Evolutionary conservation across 2,888 invertebrate species (phyloP), one percentile per base, ranked within the genome.

Genomic region (Lasioglossum pauxillum): DNA sequence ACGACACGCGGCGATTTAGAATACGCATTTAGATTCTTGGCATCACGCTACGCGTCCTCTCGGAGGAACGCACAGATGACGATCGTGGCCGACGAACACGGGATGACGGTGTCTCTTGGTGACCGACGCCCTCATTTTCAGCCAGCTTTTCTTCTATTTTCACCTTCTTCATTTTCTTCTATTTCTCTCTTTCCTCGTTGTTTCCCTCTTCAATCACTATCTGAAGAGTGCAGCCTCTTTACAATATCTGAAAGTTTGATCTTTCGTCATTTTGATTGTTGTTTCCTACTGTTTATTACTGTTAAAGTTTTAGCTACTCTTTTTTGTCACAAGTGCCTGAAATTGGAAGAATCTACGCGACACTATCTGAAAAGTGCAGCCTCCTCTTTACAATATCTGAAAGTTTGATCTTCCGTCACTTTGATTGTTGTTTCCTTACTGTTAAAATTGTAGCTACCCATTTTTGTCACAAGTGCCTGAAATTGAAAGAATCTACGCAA

Each of bases 11-110:
- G 83, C 27, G 76, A 87, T 85, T 87, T 80, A 80, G 88, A 86
- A 82, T 83, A 82, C 87, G 85, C 87, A 89, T 89, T 88, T 89
- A 88, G 85, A 89, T 88, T 89, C 89, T 89, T 89, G 89, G 88
- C 89, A 89, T 78, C 78, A 64, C 74, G 78, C 77, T 79, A 27
- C 72, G 60, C 73, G 41, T 76, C 79, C 44, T 76, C 69, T 72
- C 44, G 27, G 5, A n/a, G 60, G 44, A 49, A 35, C 69, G 35
- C 69, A 69, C 72, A 35, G 64, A 72, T 67, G 38, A 35, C 71
- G 78, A 69, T 79, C 72, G 74, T 57, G 35, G 75, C 8, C 69
- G 69, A 80, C 31, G 75, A 78, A 80, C 49, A 82, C 31, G 46
- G 71, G 57, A 75, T 44, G 60, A 46, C 44, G 31, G 27, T 74